Evolutionary conservation across 2,888 invertebrate species (phyloP).

Genomic region (Sphecodes monilicornis): DNA sequence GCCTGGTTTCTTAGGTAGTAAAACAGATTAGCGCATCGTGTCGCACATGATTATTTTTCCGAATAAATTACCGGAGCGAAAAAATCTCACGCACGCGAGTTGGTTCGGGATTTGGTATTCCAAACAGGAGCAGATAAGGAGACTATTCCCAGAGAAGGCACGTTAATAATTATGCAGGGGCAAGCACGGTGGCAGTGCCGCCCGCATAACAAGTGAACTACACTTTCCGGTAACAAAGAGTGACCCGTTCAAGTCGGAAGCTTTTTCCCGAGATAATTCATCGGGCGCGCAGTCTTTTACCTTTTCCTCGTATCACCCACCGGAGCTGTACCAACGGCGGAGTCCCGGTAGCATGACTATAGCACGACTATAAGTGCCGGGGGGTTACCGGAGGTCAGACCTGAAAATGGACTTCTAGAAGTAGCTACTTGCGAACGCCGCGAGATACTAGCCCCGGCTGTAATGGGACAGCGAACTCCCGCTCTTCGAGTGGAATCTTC

Average conservation of each 20-base stretch:
- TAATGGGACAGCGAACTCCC: constrained; percentile 43
- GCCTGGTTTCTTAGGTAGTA: not conserved
- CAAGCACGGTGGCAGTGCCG: constrained; percentile 73
- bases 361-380: constrained; percentile 18
- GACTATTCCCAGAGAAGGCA: constrained; percentile 64
- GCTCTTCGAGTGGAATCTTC: constrained; percentile 1
- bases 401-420: constrained; percentile 52
- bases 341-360: not conserved
- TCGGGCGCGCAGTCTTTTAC: constrained; percentile 18
- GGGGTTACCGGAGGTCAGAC: constrained; percentile 45
- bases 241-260: constrained; percentile 31
- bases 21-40: not conserved
- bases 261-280: constrained; percentile 41
- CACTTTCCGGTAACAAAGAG: constrained; percentile 46
- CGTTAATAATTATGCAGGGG: constrained; percentile 81
- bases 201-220: constrained; percentile 76
- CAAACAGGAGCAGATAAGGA: constrained; percentile 76
- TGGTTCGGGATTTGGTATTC: constrained; percentile 70
- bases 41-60: not conserved
- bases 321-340: constrained; percentile 12
- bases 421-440: constrained; percentile 49
- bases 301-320: constrained; percentile 26
- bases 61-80: not conserved
- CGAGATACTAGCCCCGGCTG: constrained; percentile 40
- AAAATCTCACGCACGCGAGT: constrained; percentile 54